Evolutionary conservation across 2,797 vertebrate species (phyloP).

Genomic region (Pempheris klunzingeri): DNA sequence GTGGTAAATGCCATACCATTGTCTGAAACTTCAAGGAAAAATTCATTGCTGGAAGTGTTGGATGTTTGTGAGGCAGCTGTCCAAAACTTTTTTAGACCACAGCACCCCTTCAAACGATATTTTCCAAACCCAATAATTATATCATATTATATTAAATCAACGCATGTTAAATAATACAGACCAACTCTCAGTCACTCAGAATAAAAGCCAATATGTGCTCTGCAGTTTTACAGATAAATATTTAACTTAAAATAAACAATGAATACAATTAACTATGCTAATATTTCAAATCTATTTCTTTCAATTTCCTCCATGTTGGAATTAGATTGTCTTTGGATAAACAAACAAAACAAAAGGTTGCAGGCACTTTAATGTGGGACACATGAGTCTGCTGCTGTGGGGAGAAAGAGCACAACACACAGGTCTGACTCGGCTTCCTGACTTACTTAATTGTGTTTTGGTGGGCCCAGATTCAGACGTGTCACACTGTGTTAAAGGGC

Average conservation of each 20-base stretch:
- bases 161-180: too few species aligned
- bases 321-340: neutral
- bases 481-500: too few species aligned
- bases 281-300: neutral
- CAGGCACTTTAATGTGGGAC: neutral
- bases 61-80: neutral
- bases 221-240: too few species aligned
- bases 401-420: neutral
- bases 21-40: neutral
- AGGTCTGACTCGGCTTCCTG: neutral
- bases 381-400: neutral
- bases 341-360: neutral
- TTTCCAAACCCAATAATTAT: too few species aligned
- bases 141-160: too few species aligned
- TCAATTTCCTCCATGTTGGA: neutral
- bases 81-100: neutral
- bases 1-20: slow-evolving; percentile 1
- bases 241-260: too few species aligned
- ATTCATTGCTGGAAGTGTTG: neutral
- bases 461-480: too few species aligned
- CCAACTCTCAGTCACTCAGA: too few species aligned
- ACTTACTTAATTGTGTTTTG: neutral
- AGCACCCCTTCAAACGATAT: too few species aligned
- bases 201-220: too few species aligned
- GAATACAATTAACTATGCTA: neutral